Evolutionary conservation across 2,797 vertebrate species (phyloP).

Genomic region (Sylvia borin): DNA sequence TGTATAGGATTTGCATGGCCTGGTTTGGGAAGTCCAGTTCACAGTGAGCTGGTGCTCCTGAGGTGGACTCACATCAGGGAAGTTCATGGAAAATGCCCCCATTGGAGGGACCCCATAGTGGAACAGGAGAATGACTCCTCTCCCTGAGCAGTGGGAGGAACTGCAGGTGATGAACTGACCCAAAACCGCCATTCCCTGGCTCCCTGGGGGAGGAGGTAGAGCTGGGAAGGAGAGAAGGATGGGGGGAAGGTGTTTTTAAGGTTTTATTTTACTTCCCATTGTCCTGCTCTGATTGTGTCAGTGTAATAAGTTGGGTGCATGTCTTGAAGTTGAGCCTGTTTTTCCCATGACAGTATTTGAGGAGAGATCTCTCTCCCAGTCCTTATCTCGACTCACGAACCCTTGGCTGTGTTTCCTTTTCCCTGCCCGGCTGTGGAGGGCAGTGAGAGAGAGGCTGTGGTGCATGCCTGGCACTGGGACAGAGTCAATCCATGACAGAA

Average conservation of each 20-base stretch:
- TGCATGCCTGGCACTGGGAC: background rate
- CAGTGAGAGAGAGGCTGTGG: background rate
- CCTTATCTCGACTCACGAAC: no score
- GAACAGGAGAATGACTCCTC: background rate
- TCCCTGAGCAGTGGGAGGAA: background rate
- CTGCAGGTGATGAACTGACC: rapidly evolving
- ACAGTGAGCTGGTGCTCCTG: background rate
- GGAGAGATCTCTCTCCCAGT: background rate
- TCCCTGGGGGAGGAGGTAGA: background rate
- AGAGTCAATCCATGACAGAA: background rate
- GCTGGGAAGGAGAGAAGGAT: background rate
- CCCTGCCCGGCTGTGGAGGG: background rate
- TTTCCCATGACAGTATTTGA: background rate
- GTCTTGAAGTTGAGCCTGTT: background rate
- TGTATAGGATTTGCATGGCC: background rate
- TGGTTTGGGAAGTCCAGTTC: background rate
- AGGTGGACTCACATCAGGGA: no score
- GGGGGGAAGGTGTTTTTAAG: background rate
- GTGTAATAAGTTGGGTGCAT: background rate
- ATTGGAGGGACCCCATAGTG: background rate
- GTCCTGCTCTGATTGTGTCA: background rate
- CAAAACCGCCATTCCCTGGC: background rate
- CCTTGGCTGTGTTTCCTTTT: background rate
- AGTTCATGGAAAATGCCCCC: background rate
- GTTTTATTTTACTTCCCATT: background rate